These are phyloP conservation scores for Cirrhinus molitorella DNA, from an alignment of 2,797 vertebrate species.

Conservation along the genomic window DNA sequence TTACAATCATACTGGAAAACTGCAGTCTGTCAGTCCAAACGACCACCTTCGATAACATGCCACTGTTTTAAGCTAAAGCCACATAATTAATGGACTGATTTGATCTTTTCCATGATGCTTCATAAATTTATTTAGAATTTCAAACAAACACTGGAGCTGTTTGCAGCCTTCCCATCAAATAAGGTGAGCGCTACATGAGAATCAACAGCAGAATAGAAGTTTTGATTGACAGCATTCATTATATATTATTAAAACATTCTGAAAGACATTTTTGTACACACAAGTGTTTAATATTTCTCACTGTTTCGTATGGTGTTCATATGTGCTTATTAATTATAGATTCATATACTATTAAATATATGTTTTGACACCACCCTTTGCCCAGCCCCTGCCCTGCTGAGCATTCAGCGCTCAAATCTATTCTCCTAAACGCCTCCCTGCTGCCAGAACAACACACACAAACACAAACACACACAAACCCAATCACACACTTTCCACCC, in stretches of 20 bases:
- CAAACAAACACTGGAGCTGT: background rate
- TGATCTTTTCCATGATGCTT: background rate
- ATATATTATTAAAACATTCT: conserved; percentile 20
- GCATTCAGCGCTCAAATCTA: conserved; percentile 63
- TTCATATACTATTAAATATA: background rate
- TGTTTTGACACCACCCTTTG: conserved; percentile 46
- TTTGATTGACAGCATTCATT: conserved; percentile 16
- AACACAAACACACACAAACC: conserved; percentile 45
- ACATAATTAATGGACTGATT: background rate
- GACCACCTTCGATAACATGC: conserved; percentile 17
- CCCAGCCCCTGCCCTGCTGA: conserved; percentile 53
- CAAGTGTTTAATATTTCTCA: background rate
- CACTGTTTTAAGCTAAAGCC: background rate
- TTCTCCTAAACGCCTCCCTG: conserved; percentile 65
- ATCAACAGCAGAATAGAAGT: conserved; percentile 7
- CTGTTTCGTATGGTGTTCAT: background rate
- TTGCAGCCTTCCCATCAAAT: background rate
- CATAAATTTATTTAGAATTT: conserved; percentile 10
- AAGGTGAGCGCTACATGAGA: background rate
- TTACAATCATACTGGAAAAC: conserved; percentile 28
- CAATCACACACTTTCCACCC: conserved; percentile 53
- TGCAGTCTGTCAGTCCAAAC: conserved; percentile 22
- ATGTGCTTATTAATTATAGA: conserved; percentile 22
- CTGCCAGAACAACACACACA: conserved; percentile 66
- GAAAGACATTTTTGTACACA: background rate